These are phyloP conservation scores for Oligia fasciuncula DNA, from an alignment of 2,888 invertebrate genomes.

Conservation along the genomic window DNA sequence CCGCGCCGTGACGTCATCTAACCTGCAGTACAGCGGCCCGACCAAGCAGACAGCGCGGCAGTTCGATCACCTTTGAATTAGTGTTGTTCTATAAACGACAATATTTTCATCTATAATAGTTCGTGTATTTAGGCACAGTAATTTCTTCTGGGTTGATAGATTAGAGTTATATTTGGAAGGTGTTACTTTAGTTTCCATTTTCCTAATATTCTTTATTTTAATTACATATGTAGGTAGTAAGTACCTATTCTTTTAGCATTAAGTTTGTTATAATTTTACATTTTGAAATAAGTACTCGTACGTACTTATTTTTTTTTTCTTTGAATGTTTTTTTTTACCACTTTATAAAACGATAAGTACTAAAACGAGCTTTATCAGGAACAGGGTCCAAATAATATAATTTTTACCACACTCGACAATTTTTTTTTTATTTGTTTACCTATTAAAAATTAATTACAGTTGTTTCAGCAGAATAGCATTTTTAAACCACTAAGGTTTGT, in stretches of 20 bases:
- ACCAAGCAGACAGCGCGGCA: constrained; percentile 3
- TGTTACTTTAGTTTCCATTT: neutral
- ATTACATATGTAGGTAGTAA: neutral
- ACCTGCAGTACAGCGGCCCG: constrained; percentile 58
- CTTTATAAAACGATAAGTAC: neutral
- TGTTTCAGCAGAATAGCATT: too few relatives aligned
- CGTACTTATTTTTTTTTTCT: too few relatives aligned
- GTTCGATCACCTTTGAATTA: constrained; percentile 24
- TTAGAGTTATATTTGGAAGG: neutral
- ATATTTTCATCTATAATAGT: neutral
- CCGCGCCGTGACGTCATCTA: constrained; percentile 68
- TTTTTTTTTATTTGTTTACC: too few relatives aligned
- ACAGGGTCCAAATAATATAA: neutral
- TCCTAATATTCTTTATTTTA: neutral
- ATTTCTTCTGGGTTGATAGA: neutral
- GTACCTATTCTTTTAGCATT: neutral
- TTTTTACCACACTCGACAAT: neutral
- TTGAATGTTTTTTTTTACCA: neutral
- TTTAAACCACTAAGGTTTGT: too few relatives aligned
- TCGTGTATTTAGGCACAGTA: neutral
- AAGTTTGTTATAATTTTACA: neutral
- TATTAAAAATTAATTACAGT: too few relatives aligned
- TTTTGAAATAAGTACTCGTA: neutral
- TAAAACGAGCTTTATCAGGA: neutral
- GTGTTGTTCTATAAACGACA: neutral